Percentiles rank a stretch among this genome's conserved stretches.
Conservation (phyloP, 1,140 invertebrate species). For the Drosophila sproati region DNA sequence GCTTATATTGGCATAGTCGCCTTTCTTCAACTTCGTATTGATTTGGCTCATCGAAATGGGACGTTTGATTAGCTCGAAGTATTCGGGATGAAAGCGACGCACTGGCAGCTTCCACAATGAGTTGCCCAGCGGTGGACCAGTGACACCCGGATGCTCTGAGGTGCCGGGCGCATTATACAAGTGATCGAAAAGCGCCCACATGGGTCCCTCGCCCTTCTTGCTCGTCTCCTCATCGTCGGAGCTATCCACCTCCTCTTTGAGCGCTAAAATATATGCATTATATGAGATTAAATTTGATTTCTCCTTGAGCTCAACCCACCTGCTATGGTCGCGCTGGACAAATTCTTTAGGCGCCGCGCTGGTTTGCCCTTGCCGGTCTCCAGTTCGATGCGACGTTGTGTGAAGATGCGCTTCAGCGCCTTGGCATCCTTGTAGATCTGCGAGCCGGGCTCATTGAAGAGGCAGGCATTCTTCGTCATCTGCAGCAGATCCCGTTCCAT, state of each 20-base stretch:
- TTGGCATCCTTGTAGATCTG: conserved; percentile 98
- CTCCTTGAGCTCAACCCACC: conserved; percentile 31
- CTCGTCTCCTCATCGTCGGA: conserved; percentile 82
- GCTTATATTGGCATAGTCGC: conserved; percentile 93
- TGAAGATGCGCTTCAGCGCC: conserved; percentile 91
- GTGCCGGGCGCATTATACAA: conserved; percentile 84
- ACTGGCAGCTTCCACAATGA: conserved; percentile 97
- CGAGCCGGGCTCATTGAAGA: conserved; percentile 98
- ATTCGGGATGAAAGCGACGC: conserved; percentile 96
- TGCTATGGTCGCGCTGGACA: conserved; percentile 73
- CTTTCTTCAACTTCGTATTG: conserved; percentile 94
- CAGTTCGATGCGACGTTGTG: conserved; percentile 85
- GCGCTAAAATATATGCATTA: conserved; percentile 34
- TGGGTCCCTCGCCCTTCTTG: conserved; percentile 85
- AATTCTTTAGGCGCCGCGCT: conserved; percentile 52
- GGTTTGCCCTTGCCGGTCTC: conserved; percentile 83
- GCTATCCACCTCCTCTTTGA: conserved; percentile 81
- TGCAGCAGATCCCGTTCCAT: conserved; percentile 96
- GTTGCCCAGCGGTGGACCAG: conserved; percentile 91
- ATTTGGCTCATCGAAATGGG: conserved; percentile 98
- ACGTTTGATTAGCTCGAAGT: conserved; percentile 98
- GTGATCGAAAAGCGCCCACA: conserved; percentile 86
- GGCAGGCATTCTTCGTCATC: conserved; percentile 97
- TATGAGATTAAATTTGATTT: background rate
- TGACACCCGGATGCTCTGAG: conserved; percentile 78